Evolutionary conservation across 2,113 vertebrate species (phyloP).

Genomic region (Megaceryle maxima): DNA sequence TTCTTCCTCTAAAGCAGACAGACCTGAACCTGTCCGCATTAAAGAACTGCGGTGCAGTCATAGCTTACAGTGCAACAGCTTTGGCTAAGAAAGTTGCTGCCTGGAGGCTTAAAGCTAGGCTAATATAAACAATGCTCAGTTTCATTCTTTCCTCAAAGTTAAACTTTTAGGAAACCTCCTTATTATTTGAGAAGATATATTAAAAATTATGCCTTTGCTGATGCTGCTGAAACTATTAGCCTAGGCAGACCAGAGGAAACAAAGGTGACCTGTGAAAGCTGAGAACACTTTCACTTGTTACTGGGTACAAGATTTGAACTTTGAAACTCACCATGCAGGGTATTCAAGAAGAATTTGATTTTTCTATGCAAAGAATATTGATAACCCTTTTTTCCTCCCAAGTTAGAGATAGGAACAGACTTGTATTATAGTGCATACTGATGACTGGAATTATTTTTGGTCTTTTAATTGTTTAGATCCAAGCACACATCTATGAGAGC

Average conservation of each 20-base stretch:
- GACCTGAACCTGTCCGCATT: background rate
- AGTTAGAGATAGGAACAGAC: too few species aligned
- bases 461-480: constrained; percentile 73
- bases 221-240: background rate
- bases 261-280: background rate
- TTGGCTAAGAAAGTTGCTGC: background rate
- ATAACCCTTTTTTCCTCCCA: background rate
- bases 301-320: background rate
- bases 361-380: background rate
- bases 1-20: background rate
- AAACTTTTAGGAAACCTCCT: background rate
- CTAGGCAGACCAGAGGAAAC: background rate
- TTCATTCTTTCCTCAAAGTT: background rate
- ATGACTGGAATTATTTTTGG: background rate
- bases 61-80: background rate
- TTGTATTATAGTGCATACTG: background rate
- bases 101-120: background rate
- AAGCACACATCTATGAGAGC: constrained; percentile 77
- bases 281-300: background rate
- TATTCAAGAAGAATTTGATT: background rate
- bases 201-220: background rate
- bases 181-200: background rate
- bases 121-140: background rate
- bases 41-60: background rate
- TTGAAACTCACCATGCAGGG: background rate